A percentile compares a stretch with the other conserved stretches of the same genome.
phyloP scores from a whole-genome alignment of 2,113 vertebrate species.

The Rhynchopsitta pachyrhyncha region DNA sequence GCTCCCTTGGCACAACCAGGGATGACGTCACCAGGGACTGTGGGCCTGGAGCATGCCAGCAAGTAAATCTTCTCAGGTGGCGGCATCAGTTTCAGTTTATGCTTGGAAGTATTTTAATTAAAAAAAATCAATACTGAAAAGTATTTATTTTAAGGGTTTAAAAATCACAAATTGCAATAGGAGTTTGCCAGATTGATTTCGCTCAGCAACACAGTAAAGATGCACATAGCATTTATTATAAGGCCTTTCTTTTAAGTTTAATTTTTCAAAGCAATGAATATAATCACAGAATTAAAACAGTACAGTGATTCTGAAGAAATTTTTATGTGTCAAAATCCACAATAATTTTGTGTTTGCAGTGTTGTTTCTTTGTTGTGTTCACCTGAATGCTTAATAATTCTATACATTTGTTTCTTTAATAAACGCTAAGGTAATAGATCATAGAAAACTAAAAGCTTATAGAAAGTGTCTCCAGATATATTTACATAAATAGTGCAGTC shows the following conservation, averaged over 20 bases:
- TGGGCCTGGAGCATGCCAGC: background rate
- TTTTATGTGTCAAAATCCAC: conserved; percentile 27
- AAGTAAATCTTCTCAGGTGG: conserved; percentile 50
- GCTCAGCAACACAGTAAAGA: conserved; percentile 58
- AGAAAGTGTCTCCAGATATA: conserved; percentile 76
- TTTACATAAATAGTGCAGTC: conserved; percentile 78
- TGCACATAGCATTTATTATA: conserved; percentile 67
- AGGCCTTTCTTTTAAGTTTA: conserved; percentile 66
- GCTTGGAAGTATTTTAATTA: conserved; percentile 71
- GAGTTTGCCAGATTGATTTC: conserved; percentile 68
- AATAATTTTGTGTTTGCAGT: conserved; percentile 39
- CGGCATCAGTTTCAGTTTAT: conserved; percentile 63
- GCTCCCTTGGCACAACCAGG: background rate
- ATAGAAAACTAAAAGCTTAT: conserved; percentile 81
- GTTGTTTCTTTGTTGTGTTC: conserved; percentile 16
- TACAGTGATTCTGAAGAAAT: conserved; percentile 40
- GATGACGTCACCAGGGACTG: background rate
- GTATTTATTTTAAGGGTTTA: conserved; percentile 72
- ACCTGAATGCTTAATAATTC: conserved; percentile 64
- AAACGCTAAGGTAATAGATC: conserved; percentile 74
- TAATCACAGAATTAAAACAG: conserved; percentile 60
- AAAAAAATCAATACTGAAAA: conserved; percentile 70
- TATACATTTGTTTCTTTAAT: conserved; percentile 76
- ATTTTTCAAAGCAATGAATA: conserved; percentile 65
- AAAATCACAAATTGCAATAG: conserved; percentile 68